Evolutionary conservation across 2,113 vertebrate genomes (phyloP), one percentile per base, ranked within the genome.

Genomic region (Oreochromis aureus): DNA sequence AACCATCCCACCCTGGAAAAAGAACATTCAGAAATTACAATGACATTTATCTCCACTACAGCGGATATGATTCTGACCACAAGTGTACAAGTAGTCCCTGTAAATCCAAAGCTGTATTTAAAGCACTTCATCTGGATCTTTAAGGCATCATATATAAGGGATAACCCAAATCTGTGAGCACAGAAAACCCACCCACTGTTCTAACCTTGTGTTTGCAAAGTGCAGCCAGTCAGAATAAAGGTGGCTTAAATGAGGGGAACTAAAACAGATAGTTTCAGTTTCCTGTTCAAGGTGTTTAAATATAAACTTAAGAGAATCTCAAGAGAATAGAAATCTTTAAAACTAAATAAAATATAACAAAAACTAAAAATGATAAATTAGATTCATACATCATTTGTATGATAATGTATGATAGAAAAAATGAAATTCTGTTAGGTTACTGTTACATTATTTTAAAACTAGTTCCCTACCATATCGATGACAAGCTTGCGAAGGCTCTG

Each of bases 401-500:
- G 18, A 76, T 22, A 22, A 22, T 22, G 22, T 22, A 22, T 54
- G 22, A 51, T 61, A 39, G 32, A 11, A 59, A 27, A n/a, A 27
- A 36, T 1, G 6, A n/a, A 36, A 24, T 39, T 80, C 44, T 18
- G 13, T 69, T 5, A 32, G 18, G 39, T 61, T 55, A 5, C 16
- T 9, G 10, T 27, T 24, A 5, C 5, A 22, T 10, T 7, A 3
- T 36, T 34, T 18, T 22, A n/a, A n/a, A 66, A 66, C 34, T 8
- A 66, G 34, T 66, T 7, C 27, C 95, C 2, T 89, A 98, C 97
- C 96, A 98, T 97, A 76, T 98, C 98, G 0, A 98, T 98, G 94
- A 96, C 97, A 76, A 98, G 98, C 94, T 97, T 98, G 84, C 97
- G 96, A 4, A 98, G 96, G 1, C 94, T 96, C 92, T 98, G 98